Conservation (phyloP, 2,888 invertebrate genomes). For the Beris morrisii region DNA sequence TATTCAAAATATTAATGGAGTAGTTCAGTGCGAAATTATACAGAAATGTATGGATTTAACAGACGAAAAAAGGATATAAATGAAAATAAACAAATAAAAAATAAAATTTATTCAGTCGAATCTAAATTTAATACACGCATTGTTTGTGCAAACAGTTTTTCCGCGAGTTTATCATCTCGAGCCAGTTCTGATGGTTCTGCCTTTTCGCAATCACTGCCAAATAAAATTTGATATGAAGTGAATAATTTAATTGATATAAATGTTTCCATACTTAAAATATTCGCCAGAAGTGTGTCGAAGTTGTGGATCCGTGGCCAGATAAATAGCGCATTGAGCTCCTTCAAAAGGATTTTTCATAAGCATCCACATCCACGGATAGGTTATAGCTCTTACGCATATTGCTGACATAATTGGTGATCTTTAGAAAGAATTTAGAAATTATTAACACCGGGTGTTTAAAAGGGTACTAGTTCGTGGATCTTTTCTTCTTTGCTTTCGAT, state of each 20-base stretch:
- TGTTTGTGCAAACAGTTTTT: constrained; percentile 53
- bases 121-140: constrained; percentile 49
- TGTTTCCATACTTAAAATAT: constrained; percentile 65
- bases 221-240: constrained; percentile 31
- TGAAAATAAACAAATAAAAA: neutral
- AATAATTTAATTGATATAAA: constrained; percentile 28
- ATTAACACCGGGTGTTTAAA: neutral
- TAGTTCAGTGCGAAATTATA: no score
- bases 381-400: constrained; percentile 60
- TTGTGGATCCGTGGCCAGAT: constrained; percentile 65
- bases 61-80: no score
- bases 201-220: constrained; percentile 65
- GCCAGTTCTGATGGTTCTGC: constrained; percentile 58
- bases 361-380: constrained; percentile 68
- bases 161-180: constrained; percentile 60
- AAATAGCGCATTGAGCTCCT: constrained; percentile 70
- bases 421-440: constrained; percentile 7
- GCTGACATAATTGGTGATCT: constrained; percentile 56
- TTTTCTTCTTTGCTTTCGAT: no score
- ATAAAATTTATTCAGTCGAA: neutral
- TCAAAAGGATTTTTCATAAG: constrained; percentile 69
- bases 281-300: constrained; percentile 64
- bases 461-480: neutral
- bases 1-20: no score
- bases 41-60: no score